These are phyloP conservation scores for Lepetodrilus schrolli DNA, from an alignment of 2,888 invertebrate genomes.

Conservation along the genomic window DNA sequence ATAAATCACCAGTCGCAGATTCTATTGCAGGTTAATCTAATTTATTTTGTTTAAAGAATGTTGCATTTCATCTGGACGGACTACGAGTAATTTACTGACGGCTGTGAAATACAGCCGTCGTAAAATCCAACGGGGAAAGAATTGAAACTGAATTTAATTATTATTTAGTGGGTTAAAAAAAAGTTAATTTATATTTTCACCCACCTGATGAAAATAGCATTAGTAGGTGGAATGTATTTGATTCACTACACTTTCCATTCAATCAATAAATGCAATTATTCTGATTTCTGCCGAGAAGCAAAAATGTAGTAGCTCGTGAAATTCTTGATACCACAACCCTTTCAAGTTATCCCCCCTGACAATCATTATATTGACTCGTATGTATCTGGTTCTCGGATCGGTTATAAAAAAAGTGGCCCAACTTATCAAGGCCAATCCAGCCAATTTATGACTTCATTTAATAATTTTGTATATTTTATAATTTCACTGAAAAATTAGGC, in stretches of 20 bases:
- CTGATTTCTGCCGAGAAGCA: not conserved
- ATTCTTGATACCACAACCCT: not conserved
- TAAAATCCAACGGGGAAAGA: not conserved
- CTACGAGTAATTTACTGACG: slow-evolving; percentile 6
- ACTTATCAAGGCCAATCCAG: too few relatives aligned
- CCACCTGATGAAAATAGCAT: not conserved
- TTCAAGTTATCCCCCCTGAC: not conserved
- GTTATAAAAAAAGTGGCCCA: too few relatives aligned
- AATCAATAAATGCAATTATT: slow-evolving; percentile 16
- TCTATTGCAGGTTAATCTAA: slow-evolving; percentile 16
- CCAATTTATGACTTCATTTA: too few relatives aligned
- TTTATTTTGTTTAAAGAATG: slow-evolving; percentile 8
- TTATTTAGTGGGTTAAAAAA: slow-evolving; percentile 23
- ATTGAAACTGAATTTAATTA: slow-evolving; percentile 3
- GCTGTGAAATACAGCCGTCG: not conserved
- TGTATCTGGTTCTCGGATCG: too few relatives aligned
- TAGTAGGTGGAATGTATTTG: slow-evolving; percentile 11
- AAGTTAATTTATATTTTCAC: slow-evolving; percentile 22
- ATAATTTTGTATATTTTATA: too few relatives aligned
- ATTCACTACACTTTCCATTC: not conserved
- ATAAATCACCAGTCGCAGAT: not conserved
- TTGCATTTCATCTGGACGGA: not conserved
- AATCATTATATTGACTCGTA: not conserved
- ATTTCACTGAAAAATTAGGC: too few relatives aligned
- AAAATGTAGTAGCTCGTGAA: not conserved